Percentiles rank a stretch among this genome's conserved stretches.
Conservation (phyloP, 37 sponge, comb jelly and placozoan genomes). For the Dysidea cf. avara region DNA sequence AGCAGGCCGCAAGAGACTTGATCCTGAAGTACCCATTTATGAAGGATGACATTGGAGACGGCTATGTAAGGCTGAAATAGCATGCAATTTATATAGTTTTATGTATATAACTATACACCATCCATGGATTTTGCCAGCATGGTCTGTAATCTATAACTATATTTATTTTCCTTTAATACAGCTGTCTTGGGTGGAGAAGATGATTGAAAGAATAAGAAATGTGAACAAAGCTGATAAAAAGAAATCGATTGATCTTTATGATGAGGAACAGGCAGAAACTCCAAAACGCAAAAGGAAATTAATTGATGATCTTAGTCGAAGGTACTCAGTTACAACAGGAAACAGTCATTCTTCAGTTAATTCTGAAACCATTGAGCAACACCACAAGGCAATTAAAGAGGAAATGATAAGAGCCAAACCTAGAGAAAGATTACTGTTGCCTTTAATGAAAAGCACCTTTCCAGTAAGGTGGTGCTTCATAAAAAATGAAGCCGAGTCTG, state of each 20-base stretch:
- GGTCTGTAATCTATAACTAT: no score
- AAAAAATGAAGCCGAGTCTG: conserved; percentile 1
- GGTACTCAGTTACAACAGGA: not conserved
- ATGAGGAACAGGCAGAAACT: not conserved
- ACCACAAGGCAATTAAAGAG: conserved; percentile 5
- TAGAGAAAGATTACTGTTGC: conserved; percentile 37
- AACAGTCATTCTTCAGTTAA: not conserved
- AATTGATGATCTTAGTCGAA: not conserved
- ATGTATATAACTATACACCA: no score
- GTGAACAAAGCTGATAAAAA: not conserved
- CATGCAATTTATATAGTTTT: not conserved
- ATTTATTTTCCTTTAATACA: conserved; percentile 6
- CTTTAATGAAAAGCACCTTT: conserved; percentile 37
- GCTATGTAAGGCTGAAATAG: conserved; percentile 27
- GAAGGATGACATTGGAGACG: conserved; percentile 40
- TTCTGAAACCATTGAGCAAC: conserved; percentile 8
- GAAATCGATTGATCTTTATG: not conserved
- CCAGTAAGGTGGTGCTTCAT: conserved; percentile 1
- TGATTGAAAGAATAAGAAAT: conserved; percentile 32
- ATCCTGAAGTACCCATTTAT: conserved; percentile 53
- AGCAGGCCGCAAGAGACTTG: conserved; percentile 7
- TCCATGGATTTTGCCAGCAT: not conserved
- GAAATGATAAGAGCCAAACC: conserved; percentile 40
- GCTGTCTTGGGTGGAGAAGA: conserved; percentile 41
- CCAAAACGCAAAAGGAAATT: not conserved